phyloP scores from a whole-genome alignment of 23 tunicate species.

The Diplosoma virens region DNA sequence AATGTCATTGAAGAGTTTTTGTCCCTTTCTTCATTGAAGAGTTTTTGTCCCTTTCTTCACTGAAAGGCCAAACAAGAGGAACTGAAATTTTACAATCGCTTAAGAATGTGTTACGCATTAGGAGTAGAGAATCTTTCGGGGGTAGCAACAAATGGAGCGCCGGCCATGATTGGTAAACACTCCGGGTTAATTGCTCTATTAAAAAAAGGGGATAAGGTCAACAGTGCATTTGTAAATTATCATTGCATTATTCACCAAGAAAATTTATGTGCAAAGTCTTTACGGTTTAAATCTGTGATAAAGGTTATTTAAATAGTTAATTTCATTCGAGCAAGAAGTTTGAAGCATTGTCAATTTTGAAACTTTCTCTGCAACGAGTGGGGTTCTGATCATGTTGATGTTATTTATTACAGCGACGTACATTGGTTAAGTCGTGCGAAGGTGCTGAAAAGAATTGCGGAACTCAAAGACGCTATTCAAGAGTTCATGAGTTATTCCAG shows the following conservation, averaged over 20 bases:
- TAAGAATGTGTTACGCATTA: not conserved
- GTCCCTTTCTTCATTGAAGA: not conserved
- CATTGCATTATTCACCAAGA: not conserved
- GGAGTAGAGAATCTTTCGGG: constrained; percentile 3
- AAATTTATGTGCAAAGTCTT: not conserved
- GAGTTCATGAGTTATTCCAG: too few species aligned
- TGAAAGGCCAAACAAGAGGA: not conserved
- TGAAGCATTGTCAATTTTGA: not conserved
- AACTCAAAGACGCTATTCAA: too few species aligned
- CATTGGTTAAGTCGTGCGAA: too few species aligned
- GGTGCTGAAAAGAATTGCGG: too few species aligned
- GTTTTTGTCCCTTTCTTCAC: too few species aligned
- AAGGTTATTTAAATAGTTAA: not conserved
- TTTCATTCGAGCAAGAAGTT: not conserved
- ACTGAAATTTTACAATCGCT: not conserved
- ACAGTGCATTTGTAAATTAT: not conserved
- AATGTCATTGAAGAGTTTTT: not conserved
- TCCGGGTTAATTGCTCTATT: not conserved
- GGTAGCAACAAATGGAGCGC: not conserved
- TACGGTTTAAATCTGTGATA: not conserved
- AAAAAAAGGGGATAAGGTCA: not conserved
- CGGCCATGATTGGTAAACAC: not conserved
- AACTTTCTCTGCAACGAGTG: not conserved
- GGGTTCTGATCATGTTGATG: too few species aligned
- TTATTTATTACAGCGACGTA: too few species aligned